Evolutionary conservation across 2,888 invertebrate genomes (phyloP).

Genomic region (Tromatobia lineatoria): DNA sequence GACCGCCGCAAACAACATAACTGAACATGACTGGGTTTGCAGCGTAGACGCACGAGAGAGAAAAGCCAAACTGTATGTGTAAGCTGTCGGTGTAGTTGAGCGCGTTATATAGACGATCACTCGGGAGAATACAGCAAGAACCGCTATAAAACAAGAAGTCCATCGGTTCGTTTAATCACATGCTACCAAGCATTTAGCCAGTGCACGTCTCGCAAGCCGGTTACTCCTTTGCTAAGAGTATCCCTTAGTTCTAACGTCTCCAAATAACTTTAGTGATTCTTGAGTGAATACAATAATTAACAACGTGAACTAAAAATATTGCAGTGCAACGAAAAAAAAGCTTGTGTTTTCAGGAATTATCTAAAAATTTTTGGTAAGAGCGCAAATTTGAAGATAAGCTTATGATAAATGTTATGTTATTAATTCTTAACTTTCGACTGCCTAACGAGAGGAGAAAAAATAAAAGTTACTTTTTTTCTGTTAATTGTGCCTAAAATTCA

Average conservation of each 20-base stretch:
- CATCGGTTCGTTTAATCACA: conserved; percentile 73
- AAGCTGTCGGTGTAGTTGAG: conserved; percentile 19
- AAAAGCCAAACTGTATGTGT: conserved; percentile 20
- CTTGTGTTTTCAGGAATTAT: too few species aligned
- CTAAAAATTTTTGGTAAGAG: too few species aligned
- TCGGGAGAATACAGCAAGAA: conserved; percentile 56
- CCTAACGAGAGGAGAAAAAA: too few species aligned
- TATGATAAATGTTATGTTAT: too few species aligned
- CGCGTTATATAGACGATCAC: conserved; percentile 9
- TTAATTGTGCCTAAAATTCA: too few species aligned
- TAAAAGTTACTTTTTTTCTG: too few species aligned
- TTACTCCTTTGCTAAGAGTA: neutral
- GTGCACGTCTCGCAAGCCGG: conserved; percentile 59
- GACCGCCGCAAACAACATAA: neutral
- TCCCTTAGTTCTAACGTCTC: conserved; percentile 16
- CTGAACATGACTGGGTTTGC: neutral
- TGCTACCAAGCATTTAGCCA: conserved; percentile 71
- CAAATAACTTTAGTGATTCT: conserved; percentile 40
- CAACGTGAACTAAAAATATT: neutral
- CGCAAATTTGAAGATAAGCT: too few species aligned
- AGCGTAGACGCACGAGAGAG: conserved; percentile 11
- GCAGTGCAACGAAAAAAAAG: neutral
- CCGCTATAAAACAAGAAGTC: conserved; percentile 76
- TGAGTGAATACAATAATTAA: conserved; percentile 15
- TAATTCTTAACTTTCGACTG: too few species aligned